phyloP scores from a whole-genome alignment of 1,140 invertebrate genomes.

The Conus betulinus region DNA sequence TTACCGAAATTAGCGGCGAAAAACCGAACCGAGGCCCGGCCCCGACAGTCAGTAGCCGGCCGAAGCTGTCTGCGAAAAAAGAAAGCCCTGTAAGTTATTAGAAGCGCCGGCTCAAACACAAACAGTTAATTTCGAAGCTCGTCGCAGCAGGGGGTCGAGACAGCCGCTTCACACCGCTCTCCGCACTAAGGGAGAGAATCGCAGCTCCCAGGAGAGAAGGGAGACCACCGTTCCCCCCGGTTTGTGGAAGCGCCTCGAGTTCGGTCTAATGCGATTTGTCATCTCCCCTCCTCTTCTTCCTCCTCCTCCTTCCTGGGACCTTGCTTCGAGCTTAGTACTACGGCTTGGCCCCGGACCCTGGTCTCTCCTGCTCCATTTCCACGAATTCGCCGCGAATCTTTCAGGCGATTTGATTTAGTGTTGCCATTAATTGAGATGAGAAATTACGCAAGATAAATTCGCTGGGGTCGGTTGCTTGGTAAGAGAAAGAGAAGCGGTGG shows the following conservation, averaged over 20 bases:
- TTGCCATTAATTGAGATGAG: slow-evolving; percentile 28
- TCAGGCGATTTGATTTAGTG: slow-evolving; percentile 26
- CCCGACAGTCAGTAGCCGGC: neutral
- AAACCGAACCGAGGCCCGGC: neutral
- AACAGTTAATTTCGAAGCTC: slow-evolving; percentile 37
- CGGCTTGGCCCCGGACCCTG: too few species aligned
- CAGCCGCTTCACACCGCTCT: neutral
- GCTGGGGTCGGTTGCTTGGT: neutral
- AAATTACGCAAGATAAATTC: slow-evolving; percentile 14
- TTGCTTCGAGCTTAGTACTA: too few species aligned
- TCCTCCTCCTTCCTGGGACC: neutral
- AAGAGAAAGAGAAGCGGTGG: neutral
- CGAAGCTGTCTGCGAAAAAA: neutral
- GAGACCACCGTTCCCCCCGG: neutral
- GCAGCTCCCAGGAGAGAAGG: neutral
- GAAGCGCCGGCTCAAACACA: slow-evolving; percentile 40
- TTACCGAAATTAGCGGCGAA: slow-evolving; percentile 39
- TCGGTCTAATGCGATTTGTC: slow-evolving; percentile 22
- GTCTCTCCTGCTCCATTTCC: too few species aligned
- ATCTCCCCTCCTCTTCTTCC: neutral
- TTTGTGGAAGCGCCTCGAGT: neutral
- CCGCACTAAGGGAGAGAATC: neutral
- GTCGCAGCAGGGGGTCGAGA: neutral
- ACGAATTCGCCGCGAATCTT: neutral
- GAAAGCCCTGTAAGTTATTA: slow-evolving; percentile 40